Conservation (phyloP, 2,113 vertebrate genomes). For the Clarias magur region DNA sequence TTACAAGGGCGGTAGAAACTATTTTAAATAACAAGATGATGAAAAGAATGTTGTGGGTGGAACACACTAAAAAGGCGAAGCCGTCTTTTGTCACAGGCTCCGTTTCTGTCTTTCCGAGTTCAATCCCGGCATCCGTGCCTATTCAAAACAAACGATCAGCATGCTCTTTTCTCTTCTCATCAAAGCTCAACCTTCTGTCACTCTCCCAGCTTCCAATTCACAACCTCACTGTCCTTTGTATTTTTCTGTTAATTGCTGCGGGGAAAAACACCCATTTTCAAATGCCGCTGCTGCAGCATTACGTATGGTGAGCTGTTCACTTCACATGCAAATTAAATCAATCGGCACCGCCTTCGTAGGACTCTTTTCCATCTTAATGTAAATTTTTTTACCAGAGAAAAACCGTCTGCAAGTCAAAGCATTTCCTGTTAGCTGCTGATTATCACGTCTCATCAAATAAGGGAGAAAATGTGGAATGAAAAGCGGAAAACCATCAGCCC, state of each 20-base stretch:
- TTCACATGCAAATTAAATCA: neutral
- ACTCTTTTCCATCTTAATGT: neutral
- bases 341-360: neutral
- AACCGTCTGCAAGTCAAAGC: neutral
- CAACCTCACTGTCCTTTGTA: constrained; percentile 38
- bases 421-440: neutral
- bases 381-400: neutral
- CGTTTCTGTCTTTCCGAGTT: constrained; percentile 30
- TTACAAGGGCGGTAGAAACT: neutral
- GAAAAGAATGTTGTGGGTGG: constrained; percentile 39
- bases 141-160: constrained; percentile 38
- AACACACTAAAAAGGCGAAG: constrained; percentile 12
- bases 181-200: constrained; percentile 30
- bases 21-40: constrained; percentile 7
- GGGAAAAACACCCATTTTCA: constrained; percentile 30
- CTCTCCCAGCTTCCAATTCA: constrained; percentile 6
- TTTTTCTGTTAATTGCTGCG: constrained; percentile 38
- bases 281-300: neutral
- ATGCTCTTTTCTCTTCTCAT: constrained; percentile 11
- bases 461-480: neutral
- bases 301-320: neutral
- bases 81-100: constrained; percentile 32
- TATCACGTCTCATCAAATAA: neutral
- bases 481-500: constrained; percentile 1
- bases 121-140: neutral